Conservation (phyloP, 2,113 vertebrate genomes). For the Okapia johnstoni region DNA sequence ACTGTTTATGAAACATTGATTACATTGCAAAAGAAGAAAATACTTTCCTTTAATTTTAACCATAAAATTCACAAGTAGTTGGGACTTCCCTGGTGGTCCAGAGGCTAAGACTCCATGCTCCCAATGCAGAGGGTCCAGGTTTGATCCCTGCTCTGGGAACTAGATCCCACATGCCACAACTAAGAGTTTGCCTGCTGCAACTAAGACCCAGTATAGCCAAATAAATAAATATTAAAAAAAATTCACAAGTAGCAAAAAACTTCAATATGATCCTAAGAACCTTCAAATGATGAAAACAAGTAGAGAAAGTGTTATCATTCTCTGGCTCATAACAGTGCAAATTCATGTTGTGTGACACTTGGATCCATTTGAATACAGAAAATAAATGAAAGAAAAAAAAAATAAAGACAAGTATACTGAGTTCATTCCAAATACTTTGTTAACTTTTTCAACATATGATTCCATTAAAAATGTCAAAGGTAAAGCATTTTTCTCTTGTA, state of each 20-base stretch:
- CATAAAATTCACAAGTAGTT: background rate
- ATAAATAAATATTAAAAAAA: background rate
- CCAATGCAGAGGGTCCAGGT: background rate
- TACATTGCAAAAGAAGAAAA: background rate
- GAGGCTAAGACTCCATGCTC: background rate
- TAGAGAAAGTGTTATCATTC: background rate
- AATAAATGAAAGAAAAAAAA: background rate
- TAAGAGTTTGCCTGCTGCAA: background rate
- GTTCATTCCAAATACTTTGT: background rate
- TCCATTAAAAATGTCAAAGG: background rate
- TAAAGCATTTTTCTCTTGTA: background rate
- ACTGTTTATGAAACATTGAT: background rate
- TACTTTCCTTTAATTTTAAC: slow-evolving; percentile 11
- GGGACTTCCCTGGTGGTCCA: background rate
- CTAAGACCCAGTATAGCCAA: background rate
- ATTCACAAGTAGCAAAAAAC: background rate
- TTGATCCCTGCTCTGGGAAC: background rate
- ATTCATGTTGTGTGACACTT: background rate
- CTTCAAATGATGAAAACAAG: slow-evolving; percentile 4
- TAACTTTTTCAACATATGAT: background rate
- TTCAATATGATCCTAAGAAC: background rate
- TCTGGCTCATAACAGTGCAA: background rate
- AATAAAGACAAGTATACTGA: too few relatives aligned
- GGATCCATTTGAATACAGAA: background rate
- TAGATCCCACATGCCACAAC: background rate